phyloP scores from a whole-genome alignment of 2,888 invertebrate genomes.

The Sesia bembeciformis region DNA sequence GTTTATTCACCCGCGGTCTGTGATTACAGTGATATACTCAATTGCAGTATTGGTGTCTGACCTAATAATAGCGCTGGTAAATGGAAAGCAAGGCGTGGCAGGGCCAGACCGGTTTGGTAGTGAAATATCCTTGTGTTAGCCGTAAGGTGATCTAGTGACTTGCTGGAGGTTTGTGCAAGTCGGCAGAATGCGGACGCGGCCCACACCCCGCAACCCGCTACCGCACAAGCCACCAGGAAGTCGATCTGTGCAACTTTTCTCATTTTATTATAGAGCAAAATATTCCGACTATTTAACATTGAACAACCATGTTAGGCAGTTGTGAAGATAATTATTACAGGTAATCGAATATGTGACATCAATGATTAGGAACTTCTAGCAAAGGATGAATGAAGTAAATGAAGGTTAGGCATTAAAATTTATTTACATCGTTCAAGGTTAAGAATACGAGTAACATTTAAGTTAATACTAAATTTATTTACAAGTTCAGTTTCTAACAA shows the following conservation, averaged over 20 bases:
- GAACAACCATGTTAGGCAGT: no score
- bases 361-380: no score
- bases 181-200: conserved; percentile 64
- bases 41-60: conserved; percentile 15
- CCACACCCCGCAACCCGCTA: conserved; percentile 41
- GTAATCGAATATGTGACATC: no score
- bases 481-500: conserved; percentile 50
- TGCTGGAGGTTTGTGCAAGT: conserved; percentile 32
- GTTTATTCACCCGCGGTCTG: no score
- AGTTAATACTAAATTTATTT: conserved; percentile 55
- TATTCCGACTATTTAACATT: not conserved
- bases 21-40: not conserved
- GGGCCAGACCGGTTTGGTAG: conserved; percentile 41
- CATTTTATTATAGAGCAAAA: not conserved
- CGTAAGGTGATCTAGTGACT: conserved; percentile 63
- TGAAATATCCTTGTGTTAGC: conserved; percentile 57
- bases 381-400: no score
- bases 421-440: not conserved
- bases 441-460: conserved; percentile 6
- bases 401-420: not conserved
- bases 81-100: conserved; percentile 67
- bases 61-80: conserved; percentile 43
- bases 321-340: no score
- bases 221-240: conserved; percentile 43
- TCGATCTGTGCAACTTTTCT: conserved; percentile 13